These are phyloP conservation scores for Brotogeris chrysoptera DNA, from an alignment of 2,797 vertebrate species.

Conservation along the genomic window DNA sequence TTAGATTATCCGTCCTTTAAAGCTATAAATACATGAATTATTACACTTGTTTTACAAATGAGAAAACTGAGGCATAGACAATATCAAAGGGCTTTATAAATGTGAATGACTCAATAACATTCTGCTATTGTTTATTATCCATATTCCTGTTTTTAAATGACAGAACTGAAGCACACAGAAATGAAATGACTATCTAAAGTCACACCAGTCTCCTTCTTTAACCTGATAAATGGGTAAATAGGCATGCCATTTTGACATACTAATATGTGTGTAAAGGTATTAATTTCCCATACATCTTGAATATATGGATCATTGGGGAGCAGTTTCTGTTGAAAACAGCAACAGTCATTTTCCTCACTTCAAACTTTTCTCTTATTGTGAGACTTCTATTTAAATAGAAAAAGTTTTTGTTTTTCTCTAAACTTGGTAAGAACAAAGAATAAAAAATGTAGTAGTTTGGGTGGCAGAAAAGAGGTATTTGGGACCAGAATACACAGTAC, in stretches of 20 bases:
- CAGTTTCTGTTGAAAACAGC: constrained; percentile 63
- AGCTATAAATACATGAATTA: constrained; percentile 65
- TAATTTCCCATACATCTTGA: constrained; percentile 57
- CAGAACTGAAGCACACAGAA: constrained; percentile 49
- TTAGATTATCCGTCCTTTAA: constrained; percentile 61
- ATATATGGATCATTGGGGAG: constrained; percentile 59
- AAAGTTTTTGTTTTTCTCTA: constrained; percentile 37
- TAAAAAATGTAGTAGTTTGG: not conserved
- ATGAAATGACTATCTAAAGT: constrained; percentile 65
- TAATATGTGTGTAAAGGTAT: constrained; percentile 62
- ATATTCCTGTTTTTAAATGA: constrained; percentile 60
- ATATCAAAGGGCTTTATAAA: constrained; percentile 62
- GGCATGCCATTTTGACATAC: constrained; percentile 55
- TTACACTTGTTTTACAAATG: constrained; percentile 66
- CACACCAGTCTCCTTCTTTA: constrained; percentile 64
- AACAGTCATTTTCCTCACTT: constrained; percentile 50
- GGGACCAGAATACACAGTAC: not conserved
- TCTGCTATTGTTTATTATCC: constrained; percentile 67
- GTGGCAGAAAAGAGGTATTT: not conserved
- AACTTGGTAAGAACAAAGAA: not conserved
- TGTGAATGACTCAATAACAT: constrained; percentile 62
- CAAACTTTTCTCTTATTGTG: constrained; percentile 37
- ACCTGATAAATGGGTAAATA: constrained; percentile 60
- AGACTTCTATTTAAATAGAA: constrained; percentile 17
- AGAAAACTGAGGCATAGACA: constrained; percentile 62